Percentiles rank a stretch among this genome's conserved stretches.
These are phyloP conservation scores for Troides helena DNA, from an alignment of 2,888 invertebrate genomes.

Conservation along the genomic window DNA sequence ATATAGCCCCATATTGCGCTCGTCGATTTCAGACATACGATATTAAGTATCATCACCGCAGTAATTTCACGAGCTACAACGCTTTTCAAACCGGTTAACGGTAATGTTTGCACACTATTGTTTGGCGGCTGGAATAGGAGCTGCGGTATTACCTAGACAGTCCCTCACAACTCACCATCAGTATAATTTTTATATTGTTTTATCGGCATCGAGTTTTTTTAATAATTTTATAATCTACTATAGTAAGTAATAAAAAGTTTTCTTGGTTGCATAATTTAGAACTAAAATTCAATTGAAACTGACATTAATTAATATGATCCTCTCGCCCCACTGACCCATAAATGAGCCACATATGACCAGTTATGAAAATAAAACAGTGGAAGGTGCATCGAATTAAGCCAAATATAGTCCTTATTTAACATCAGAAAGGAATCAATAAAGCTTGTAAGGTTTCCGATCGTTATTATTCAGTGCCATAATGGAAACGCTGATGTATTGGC, in stretches of 20 bases:
- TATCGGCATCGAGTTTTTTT: too few relatives aligned
- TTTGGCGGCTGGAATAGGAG: too few relatives aligned
- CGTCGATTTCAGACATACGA: too few relatives aligned
- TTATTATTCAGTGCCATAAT: conserved; percentile 17
- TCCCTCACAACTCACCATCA: too few relatives aligned
- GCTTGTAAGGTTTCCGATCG: conserved; percentile 6
- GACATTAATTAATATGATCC: conserved; percentile 18
- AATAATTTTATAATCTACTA: too few relatives aligned
- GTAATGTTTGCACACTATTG: too few relatives aligned
- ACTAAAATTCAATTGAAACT: conserved; percentile 1
- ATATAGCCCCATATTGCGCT: too few relatives aligned
- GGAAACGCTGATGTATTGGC: conserved; percentile 16
- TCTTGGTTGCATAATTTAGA: background rate
- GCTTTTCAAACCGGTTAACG: too few relatives aligned
- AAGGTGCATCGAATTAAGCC: background rate
- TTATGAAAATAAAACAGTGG: background rate
- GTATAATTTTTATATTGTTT: too few relatives aligned
- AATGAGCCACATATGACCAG: conserved; percentile 13
- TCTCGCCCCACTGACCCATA: conserved; percentile 23
- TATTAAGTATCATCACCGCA: too few relatives aligned
- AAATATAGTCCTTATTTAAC: conserved; percentile 13
- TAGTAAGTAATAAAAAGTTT: background rate
- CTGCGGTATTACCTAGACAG: too few relatives aligned
- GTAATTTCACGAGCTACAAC: too few relatives aligned
- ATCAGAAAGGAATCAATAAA: conserved; percentile 13